Evolutionary conservation across 2,113 vertebrate species (phyloP).

Genomic region (Nerophis lumbriciformis): DNA sequence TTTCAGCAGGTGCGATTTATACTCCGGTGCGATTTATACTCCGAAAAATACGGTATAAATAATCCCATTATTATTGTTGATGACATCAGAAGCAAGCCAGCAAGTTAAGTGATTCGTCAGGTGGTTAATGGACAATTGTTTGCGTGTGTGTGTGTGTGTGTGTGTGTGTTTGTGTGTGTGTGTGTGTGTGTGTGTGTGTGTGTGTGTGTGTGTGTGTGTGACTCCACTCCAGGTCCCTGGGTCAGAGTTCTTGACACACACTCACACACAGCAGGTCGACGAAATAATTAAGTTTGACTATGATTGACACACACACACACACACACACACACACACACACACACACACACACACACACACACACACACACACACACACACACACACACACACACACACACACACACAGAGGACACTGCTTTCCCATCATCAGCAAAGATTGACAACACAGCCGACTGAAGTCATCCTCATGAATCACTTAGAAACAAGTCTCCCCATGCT

Average conservation of each 20-base stretch:
- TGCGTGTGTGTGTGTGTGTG: conserved; percentile 21
- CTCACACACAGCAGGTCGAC: conserved; percentile 65
- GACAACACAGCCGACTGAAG: conserved; percentile 10
- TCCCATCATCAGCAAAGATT: conserved; percentile 42
- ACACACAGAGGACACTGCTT: conserved; percentile 32
- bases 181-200: conserved; percentile 26
- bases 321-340: conserved; percentile 25
- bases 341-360: conserved; percentile 24
- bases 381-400: conserved; percentile 10
- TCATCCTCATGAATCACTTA: no score
- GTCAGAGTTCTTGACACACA: conserved; percentile 74
- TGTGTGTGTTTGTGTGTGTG: conserved; percentile 21
- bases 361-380: conserved; percentile 15
- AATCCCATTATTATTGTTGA: neutral
- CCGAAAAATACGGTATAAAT: no score
- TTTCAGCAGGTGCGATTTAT: no score
- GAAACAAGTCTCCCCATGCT: no score
- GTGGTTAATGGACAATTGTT: conserved; percentile 47
- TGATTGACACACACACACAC: conserved; percentile 76
- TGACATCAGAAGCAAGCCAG: neutral
- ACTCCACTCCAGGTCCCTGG: conserved; percentile 46
- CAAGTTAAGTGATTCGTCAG: conserved; percentile 47
- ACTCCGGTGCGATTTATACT: no score
- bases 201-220: conserved; percentile 25
- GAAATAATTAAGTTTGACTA: conserved; percentile 70